These are phyloP conservation scores for Caiman crocodilus DNA, from an alignment of 2,797 vertebrate species.

Conservation along the genomic window DNA sequence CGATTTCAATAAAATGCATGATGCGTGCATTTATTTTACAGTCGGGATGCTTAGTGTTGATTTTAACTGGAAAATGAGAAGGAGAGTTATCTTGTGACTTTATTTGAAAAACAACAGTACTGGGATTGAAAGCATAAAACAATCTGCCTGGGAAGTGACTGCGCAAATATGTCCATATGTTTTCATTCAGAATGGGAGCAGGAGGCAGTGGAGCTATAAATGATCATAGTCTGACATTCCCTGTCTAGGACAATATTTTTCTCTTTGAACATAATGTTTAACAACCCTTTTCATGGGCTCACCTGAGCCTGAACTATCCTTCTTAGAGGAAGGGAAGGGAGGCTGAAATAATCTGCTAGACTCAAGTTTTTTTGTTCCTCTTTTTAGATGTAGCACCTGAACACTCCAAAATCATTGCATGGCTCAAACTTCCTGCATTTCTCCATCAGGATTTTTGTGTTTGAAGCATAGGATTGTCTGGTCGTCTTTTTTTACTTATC, in stretches of 20 bases:
- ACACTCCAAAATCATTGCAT: background rate
- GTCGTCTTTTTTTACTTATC: background rate
- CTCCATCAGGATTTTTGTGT: background rate
- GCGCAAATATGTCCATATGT: background rate
- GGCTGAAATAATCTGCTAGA: background rate
- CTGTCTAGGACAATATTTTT: background rate
- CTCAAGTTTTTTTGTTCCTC: accelerated
- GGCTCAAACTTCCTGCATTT: background rate
- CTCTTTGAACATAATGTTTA: background rate
- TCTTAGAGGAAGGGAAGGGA: background rate
- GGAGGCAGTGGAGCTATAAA: background rate
- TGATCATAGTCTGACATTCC: background rate
- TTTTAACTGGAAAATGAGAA: background rate
- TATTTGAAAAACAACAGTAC: background rate
- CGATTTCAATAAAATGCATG: background rate
- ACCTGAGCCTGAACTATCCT: background rate
- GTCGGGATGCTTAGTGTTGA: background rate
- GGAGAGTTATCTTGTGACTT: background rate
- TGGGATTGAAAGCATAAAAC: background rate
- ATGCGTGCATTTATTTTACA: background rate
- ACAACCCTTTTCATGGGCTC: background rate
- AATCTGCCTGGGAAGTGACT: background rate
- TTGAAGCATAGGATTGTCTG: background rate
- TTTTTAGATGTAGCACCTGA: background rate
- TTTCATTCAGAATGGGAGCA: conserved; percentile 6